phyloP scores from a whole-genome alignment of 2,888 invertebrate species.

The Caenorhabditis sp. region DNA sequence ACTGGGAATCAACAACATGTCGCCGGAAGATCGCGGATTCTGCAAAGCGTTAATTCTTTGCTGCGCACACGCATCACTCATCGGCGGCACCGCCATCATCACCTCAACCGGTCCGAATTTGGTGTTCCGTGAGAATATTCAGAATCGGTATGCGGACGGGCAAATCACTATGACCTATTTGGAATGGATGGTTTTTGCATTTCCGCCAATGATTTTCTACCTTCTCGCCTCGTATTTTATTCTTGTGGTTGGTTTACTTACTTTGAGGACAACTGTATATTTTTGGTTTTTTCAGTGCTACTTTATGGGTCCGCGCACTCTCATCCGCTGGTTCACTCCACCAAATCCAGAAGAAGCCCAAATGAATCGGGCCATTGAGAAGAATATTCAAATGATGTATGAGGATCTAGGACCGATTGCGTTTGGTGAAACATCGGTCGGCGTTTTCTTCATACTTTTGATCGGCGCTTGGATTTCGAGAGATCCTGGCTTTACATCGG shows the following conservation, averaged over 20 bases:
- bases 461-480: slow-evolving; percentile 43
- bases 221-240: slow-evolving; percentile 44
- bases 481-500: slow-evolving; percentile 40
- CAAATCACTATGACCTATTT: slow-evolving; percentile 44
- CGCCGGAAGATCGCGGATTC: slow-evolving; percentile 22
- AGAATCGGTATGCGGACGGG: slow-evolving; percentile 33
- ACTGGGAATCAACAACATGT: slow-evolving; percentile 26
- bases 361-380: slow-evolving; percentile 24
- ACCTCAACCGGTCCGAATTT: slow-evolving; percentile 53
- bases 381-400: slow-evolving; percentile 37
- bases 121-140: slow-evolving; percentile 47
- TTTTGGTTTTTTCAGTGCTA: slow-evolving; percentile 5
- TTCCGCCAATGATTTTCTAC: slow-evolving; percentile 48
- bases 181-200: slow-evolving; percentile 51
- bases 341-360: neutral
- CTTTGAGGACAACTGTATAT: neutral
- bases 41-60: slow-evolving; percentile 43
- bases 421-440: slow-evolving; percentile 42
- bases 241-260: slow-evolving; percentile 19
- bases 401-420: slow-evolving; percentile 33
- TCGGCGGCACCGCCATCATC: slow-evolving; percentile 50
- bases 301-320: slow-evolving; percentile 32
- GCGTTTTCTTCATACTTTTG: slow-evolving; percentile 27
- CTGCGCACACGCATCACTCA: slow-evolving; percentile 48
- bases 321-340: slow-evolving; percentile 14